Base-by-base conservation (phyloP, 2,797 vertebrate genomes). In the Gila robusta region DNA sequence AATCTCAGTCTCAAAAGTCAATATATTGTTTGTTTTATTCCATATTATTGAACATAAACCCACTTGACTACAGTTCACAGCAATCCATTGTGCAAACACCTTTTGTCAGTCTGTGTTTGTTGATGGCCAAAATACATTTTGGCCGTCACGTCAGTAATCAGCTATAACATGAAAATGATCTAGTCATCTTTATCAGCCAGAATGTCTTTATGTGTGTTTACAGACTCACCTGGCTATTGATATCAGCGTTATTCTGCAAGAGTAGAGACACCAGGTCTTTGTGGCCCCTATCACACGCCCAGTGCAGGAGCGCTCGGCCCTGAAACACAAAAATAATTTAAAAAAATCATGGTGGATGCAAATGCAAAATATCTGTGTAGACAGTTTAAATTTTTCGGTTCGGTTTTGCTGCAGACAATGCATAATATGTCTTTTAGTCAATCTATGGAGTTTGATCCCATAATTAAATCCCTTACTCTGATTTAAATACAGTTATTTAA, bases 261-360 rank as follows among this genome's bases (percentile, higher is more conserved):
- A 99, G 94, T 35, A 97, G 90, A n/a, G 96, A 96, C 88, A 98
- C 98, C 90, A 98, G 94, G 81, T 99, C 97, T 92, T 97, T 98
- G 92, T 98, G 98, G 91, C 98, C 98, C 94, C 98, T 94, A 90
- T 99, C 98, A 85, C 98, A 99, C 0, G 98, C 97, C 98, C 98
- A 99, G 90, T 99, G 98, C 73, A 99, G 95, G 66, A 99, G 95
- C 82, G 96, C 94, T 83, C 98, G 96, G 32, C 98, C 98, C 98
- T 99, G 92, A 37, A 94, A 92, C 92, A 78, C 84, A 81, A 16
- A 81, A 59, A 74, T 41, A 5, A 72, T 72, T 39, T 6, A 44
- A 62, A 44, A 70, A 70, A 59, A 11, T 35, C 49, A 76, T 16
- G 32, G 32, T 76, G 49, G 10, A 77, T 77, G 49, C 11, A 35